Conservation (phyloP, 2,888 invertebrate genomes). For the Drosophila neotestacea region DNA sequence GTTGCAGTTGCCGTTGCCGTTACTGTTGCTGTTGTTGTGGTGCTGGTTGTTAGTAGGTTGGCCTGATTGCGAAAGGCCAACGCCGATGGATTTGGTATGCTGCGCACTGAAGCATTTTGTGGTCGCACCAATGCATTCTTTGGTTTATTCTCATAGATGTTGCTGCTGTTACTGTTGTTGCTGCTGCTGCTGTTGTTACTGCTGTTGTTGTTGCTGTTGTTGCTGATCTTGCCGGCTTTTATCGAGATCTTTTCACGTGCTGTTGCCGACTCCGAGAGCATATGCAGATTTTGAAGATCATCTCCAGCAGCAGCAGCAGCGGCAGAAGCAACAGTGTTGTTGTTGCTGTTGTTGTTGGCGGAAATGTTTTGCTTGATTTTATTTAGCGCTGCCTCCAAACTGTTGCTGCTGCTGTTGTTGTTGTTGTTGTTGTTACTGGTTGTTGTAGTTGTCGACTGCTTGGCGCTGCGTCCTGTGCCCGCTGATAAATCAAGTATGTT, state of each 20-base stretch:
- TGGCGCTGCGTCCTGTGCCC: conserved; percentile 50
- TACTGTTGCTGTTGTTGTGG: conserved; percentile 25
- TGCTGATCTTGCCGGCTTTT: conserved; percentile 41
- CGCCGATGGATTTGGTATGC: conserved; percentile 88
- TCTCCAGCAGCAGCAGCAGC: conserved; percentile 53
- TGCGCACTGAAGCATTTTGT: conserved; percentile 87
- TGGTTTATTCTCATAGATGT: conserved; percentile 78
- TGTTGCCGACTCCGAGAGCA: conserved; percentile 86
- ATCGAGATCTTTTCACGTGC: conserved; percentile 84
- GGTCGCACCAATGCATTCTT: conserved; percentile 81
- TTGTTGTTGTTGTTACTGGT: conserved; percentile 43
- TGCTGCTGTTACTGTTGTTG: conserved; percentile 32
- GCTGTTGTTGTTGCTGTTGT: conserved; percentile 9
- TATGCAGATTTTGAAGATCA: conserved; percentile 87
- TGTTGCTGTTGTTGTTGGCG: conserved; percentile 63
- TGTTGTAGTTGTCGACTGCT: conserved; percentile 27
- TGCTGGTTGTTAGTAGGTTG: conserved; percentile 43
- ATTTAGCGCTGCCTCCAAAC: conserved; percentile 83
- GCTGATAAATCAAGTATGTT: conserved; percentile 87
- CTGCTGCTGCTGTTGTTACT: conserved; percentile 23
- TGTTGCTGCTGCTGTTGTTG: conserved; percentile 59
- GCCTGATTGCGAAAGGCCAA: conserved; percentile 86
- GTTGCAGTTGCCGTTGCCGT: conserved; percentile 41
- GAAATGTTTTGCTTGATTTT: conserved; percentile 84
- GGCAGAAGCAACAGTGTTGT: neutral